Conservation (phyloP, 2,888 invertebrate genomes). For the Linnaemya tessellans region DNA sequence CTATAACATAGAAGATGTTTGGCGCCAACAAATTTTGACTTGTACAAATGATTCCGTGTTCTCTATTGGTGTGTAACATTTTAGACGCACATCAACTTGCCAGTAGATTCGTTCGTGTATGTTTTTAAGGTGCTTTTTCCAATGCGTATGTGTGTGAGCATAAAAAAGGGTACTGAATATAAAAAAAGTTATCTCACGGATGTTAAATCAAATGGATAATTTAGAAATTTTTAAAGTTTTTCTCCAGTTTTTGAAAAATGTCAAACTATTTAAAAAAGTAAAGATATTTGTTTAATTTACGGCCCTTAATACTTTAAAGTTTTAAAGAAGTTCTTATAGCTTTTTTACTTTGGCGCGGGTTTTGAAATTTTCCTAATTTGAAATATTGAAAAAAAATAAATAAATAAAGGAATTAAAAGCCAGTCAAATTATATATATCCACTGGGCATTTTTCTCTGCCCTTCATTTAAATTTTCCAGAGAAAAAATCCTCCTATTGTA, state of each 20-base stretch:
- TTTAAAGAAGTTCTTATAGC: neutral
- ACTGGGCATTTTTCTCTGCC: too few species aligned
- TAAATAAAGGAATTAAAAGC: too few species aligned
- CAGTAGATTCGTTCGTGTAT: conserved; percentile 1
- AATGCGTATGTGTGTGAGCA: neutral
- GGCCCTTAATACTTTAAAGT: neutral
- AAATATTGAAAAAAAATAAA: too few species aligned
- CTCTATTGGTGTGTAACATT: conserved; percentile 70
- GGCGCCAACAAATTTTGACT: conserved; percentile 81
- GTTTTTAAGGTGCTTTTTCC: conserved; percentile 52
- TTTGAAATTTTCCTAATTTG: too few species aligned
- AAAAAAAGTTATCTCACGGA: conserved; percentile 65
- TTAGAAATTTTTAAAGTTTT: conserved; percentile 53
- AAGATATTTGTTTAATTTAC: neutral
- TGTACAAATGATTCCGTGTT: conserved; percentile 79
- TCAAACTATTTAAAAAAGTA: conserved; percentile 35
- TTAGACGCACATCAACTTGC: conserved; percentile 62
- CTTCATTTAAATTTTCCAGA: too few species aligned
- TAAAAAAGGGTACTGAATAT: conserved; percentile 29
- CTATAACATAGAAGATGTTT: conserved; percentile 77
- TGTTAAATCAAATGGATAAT: conserved; percentile 68
- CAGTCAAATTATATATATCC: too few species aligned
- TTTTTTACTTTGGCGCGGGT: too few species aligned
- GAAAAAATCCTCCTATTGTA: too few species aligned
- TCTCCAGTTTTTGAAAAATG: conserved; percentile 45